Conservation (phyloP, 2,113 vertebrate species). For the Phrynosoma platyrhinos region DNA sequence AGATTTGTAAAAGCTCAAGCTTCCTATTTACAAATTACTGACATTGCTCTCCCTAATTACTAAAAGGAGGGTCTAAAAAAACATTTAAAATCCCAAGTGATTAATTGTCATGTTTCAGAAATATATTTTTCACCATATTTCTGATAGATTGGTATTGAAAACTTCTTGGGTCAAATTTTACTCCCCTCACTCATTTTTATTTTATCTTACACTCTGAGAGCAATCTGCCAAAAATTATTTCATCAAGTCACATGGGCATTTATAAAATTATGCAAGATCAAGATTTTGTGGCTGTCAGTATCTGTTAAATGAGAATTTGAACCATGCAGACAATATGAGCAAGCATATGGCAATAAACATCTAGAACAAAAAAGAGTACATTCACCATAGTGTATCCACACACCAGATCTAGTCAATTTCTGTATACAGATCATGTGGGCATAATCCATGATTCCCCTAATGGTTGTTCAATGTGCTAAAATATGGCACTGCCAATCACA, state of each 20-base stretch:
- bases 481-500: not conserved
- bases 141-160: constrained; percentile 8
- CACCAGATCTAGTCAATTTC: not conserved
- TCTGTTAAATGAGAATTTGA: not conserved
- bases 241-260: not conserved
- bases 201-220: not conserved
- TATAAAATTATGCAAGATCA: not conserved
- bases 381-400: not conserved
- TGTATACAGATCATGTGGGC: too few relatives aligned
- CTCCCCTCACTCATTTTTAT: constrained; percentile 3
- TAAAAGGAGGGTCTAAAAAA: constrained; percentile 1
- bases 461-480: not conserved
- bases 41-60: constrained; percentile 42
- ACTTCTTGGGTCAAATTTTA: not conserved
- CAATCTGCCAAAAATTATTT: not conserved
- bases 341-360: not conserved
- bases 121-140: not conserved
- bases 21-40: constrained; percentile 52
- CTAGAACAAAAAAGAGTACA: not conserved
- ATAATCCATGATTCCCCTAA: not conserved
- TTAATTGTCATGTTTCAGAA: not conserved
- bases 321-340: not conserved
- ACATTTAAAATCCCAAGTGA: not conserved
- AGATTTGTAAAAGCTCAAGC: constrained; percentile 52
- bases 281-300: not conserved